phyloP scores from a whole-genome alignment of 1,140 invertebrate species.

The Sycophila sp. region DNA sequence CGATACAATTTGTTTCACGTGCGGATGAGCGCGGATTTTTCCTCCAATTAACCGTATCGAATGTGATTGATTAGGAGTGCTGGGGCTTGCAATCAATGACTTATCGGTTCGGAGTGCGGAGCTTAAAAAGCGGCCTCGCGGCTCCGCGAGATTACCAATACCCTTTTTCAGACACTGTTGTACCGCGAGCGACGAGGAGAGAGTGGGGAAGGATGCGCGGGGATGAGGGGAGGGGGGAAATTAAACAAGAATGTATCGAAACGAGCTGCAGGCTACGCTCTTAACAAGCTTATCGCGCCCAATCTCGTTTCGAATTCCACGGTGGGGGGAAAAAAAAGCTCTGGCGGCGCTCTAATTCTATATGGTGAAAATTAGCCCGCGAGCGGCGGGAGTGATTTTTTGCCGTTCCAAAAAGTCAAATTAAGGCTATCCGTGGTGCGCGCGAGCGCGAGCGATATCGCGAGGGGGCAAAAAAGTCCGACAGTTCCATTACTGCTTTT shows the following conservation, averaged over 20 bases:
- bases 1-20: constrained; percentile 28
- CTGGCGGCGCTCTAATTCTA: no score
- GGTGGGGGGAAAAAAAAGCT: no score
- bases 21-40: constrained; percentile 18
- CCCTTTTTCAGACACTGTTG: constrained; percentile 1
- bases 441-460: background rate
- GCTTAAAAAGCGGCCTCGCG: background rate
- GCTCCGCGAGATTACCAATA: background rate
- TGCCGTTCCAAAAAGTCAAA: no score
- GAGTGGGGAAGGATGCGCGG: no score
- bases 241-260: constrained; percentile 4
- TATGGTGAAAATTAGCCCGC: no score
- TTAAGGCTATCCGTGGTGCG: no score
- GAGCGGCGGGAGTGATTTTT: no score
- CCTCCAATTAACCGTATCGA: constrained; percentile 36
- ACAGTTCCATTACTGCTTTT: background rate
- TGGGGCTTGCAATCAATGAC: constrained; percentile 16
- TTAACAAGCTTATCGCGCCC: constrained; percentile 14
- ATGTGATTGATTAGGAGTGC: constrained; percentile 34
- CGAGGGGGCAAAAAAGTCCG: background rate
- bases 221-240: no score
- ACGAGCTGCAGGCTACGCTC: background rate
- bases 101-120: background rate
- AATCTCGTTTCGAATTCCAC: no score
- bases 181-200: no score